Conservation (phyloP, 2,888 invertebrate species). For the Hypselothyrea guttata region DNA sequence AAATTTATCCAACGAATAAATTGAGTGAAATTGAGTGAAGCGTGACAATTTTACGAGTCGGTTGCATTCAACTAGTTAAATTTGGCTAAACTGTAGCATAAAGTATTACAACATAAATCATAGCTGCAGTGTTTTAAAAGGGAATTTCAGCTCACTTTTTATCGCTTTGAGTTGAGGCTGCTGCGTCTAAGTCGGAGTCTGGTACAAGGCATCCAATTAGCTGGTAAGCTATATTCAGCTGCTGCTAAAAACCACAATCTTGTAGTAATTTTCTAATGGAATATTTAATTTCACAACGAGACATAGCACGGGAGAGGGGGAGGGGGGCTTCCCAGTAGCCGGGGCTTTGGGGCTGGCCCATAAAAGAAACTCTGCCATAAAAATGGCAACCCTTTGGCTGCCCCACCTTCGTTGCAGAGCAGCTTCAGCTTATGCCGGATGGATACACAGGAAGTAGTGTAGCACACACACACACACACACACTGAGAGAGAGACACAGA, state of each 20-base stretch:
- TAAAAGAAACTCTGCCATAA: slow-evolving; percentile 56
- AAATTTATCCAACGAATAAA: slow-evolving; percentile 42
- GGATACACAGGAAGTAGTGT: slow-evolving; percentile 73
- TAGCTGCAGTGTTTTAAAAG: background rate
- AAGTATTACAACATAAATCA: background rate
- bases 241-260: slow-evolving; percentile 72
- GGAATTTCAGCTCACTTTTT: slow-evolving; percentile 10
- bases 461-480: slow-evolving; percentile 2
- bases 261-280: slow-evolving; percentile 80
- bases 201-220: slow-evolving; percentile 48
- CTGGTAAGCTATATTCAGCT: slow-evolving; percentile 38
- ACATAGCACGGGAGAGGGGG: slow-evolving; percentile 41
- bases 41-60: background rate
- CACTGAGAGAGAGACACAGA: slow-evolving; percentile 22
- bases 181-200: slow-evolving; percentile 29
- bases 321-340: slow-evolving; percentile 10
- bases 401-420: slow-evolving; percentile 11
- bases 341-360: slow-evolving; percentile 18
- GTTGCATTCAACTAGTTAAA: slow-evolving; percentile 12
- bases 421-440: slow-evolving; percentile 68
- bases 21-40: slow-evolving; percentile 1
- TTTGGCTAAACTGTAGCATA: too few species aligned
- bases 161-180: slow-evolving; percentile 42
- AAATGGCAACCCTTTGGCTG: slow-evolving; percentile 68
- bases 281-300: slow-evolving; percentile 79